Conservation (phyloP, 2,113 vertebrate species). For the Microcebus murinus region DNA sequence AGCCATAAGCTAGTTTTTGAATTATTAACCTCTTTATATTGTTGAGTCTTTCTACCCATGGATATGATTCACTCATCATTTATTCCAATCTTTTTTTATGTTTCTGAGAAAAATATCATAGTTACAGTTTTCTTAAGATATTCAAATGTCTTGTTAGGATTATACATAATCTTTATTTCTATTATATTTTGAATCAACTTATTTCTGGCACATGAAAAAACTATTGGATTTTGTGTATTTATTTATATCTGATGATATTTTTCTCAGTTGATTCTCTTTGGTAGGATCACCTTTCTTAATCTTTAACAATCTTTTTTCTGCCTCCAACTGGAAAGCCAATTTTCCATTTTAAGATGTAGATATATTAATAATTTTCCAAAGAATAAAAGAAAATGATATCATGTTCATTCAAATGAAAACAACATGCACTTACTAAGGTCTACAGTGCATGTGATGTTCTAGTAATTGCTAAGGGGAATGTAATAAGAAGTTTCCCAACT, state of each 20-base stretch:
- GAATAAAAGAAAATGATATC: neutral
- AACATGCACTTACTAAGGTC: neutral
- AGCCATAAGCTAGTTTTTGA: neutral
- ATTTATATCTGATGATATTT: neutral
- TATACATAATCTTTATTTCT: neutral
- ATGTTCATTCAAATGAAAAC: neutral
- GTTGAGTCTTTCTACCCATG: neutral
- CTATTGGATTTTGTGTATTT: neutral
- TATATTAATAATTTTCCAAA: neutral
- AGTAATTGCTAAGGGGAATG: neutral
- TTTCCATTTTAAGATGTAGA: slow-evolving; percentile 8
- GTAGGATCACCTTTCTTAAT: neutral
- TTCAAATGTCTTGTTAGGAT: neutral
- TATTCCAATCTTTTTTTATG: neutral
- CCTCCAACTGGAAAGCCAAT: neutral
- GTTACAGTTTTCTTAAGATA: slow-evolving; percentile 32
- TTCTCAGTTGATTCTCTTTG: neutral
- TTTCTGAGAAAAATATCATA: neutral
- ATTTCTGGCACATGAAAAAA: slow-evolving; percentile 2
- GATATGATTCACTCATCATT: neutral
- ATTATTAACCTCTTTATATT: neutral
- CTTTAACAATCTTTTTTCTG: neutral
- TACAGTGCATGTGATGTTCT: neutral
- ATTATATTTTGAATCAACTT: neutral
- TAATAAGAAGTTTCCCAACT: neutral